Base-by-base conservation (phyloP, 2,888 invertebrate species). In the Epistrophella euchroma region DNA sequence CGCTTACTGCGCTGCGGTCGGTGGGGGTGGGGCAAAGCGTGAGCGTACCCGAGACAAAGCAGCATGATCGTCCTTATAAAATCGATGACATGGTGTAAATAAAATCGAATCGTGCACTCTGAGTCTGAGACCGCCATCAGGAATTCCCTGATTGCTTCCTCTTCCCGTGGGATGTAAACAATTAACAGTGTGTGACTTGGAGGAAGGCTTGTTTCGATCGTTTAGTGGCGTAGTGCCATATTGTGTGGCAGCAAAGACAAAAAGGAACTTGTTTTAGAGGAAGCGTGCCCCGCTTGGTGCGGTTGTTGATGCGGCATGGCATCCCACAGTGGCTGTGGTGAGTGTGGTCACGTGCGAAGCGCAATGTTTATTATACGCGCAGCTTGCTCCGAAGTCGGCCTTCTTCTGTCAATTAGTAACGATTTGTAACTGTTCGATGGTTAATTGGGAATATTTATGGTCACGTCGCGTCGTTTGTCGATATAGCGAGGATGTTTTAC, bases 381-480 rank as follows among this genome's bases (percentile, higher is more conserved):
- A 37, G 70, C 47, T 74, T 50, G 58, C 37, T 28, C 9, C 56
- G 55, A 40, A 52, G 66, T 73, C 60, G 81, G 85, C 60, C 81
- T 84, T 84, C 71, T 68, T 84, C 87, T 89, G 88, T 89, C 91
- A 91, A 91, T 91, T 91, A 91, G 91, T 88, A 74, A 88, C 88
- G 88, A 89, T 89, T 89, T 90, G 90, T 89, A 89, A 89, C 89
- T 89, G 88, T 89, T 89, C 88, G 88, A 64, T 82, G 77, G 82
- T 77, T 86, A 86, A 86, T 86, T 86, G 86, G 82, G 82, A 37
- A 86, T 82, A 86, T 86, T 86, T 86, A 86, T 82, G 86, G 74
- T 77, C 86, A 86, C 86, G 82, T 85, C 68, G 43, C 35, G 25
- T 52, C 19, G 73, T 43, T 68, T 28, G 58, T 62, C 35, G 68